Percentiles rank a stretch among this genome's conserved stretches.
These are phyloP conservation scores for Cyprinella venusta DNA, from an alignment of 2,797 vertebrate species.

Conservation along the genomic window DNA sequence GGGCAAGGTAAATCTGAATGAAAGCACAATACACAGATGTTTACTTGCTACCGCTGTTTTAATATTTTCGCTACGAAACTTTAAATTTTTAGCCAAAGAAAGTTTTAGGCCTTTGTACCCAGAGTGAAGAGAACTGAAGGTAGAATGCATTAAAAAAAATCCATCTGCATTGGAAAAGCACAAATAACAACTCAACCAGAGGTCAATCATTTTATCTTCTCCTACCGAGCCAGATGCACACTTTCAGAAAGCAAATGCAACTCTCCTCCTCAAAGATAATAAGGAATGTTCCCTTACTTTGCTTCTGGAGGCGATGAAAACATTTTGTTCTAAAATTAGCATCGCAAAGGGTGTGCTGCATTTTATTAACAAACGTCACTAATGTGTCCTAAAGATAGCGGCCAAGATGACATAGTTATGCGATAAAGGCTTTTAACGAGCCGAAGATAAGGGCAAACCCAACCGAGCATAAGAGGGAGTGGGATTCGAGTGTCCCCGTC, in stretches of 20 bases:
- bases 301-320: conserved; percentile 9
- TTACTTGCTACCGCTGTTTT: not conserved
- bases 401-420: conserved; percentile 12
- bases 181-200: conserved; percentile 7
- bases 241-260: not conserved
- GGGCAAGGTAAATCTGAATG: not conserved
- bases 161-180: not conserved
- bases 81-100: not conserved
- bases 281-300: conserved; percentile 13
- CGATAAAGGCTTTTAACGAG: conserved; percentile 35
- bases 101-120: not conserved
- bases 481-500: conserved; percentile 49
- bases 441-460: conserved; percentile 24
- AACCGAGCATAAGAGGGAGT: conserved; percentile 17
- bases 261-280: conserved; percentile 8
- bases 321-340: conserved; percentile 30
- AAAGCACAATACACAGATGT: not conserved
- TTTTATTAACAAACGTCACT: conserved; percentile 31
- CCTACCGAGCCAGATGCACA: not conserved
- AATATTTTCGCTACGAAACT: too few relatives aligned
- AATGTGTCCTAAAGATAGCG: conserved; percentile 39
- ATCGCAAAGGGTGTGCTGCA: not conserved
- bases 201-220: conserved; percentile 10
- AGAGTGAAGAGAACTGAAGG: not conserved
- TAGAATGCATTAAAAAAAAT: not conserved